Percentiles rank a stretch among this genome's conserved stretches.
Conservation (phyloP, 2,888 invertebrate species). For the Athalia cordata region DNA sequence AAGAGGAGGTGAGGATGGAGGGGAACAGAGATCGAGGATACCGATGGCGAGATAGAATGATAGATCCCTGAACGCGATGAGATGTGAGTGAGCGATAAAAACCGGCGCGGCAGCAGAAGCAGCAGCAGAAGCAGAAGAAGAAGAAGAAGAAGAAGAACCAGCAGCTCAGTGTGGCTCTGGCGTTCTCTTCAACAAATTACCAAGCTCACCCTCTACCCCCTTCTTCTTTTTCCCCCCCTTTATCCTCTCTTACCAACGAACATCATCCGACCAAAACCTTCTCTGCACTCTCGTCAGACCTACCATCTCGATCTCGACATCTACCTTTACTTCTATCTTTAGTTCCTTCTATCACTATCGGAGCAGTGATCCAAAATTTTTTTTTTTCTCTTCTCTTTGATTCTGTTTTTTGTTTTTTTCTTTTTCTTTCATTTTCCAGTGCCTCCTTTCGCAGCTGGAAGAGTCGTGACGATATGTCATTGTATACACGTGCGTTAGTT, state of each 20-base stretch:
- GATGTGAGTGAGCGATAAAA: conserved; percentile 66
- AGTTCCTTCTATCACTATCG: conserved; percentile 36
- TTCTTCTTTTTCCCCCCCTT: conserved; percentile 7
- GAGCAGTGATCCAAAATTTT: too few species aligned
- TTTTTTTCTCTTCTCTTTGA: conserved; percentile 26
- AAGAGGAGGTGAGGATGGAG: conserved; percentile 8
- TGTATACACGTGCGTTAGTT: too few species aligned
- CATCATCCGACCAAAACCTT: conserved; percentile 42
- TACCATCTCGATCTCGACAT: conserved; percentile 41
- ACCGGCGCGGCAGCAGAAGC: conserved; percentile 46
- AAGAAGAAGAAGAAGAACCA: background rate
- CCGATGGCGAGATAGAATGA: conserved; percentile 71
- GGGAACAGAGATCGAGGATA: conserved; percentile 60
- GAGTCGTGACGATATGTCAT: conserved; percentile 47
- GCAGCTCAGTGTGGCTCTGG: conserved; percentile 38
- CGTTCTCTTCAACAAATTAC: conserved; percentile 45
- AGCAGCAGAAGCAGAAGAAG: background rate
- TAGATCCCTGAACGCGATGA: conserved; percentile 70
- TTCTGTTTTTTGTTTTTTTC: conserved; percentile 7
- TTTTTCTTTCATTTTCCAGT: background rate
- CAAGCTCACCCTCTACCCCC: conserved; percentile 42
- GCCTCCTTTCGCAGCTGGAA: conserved; percentile 49
- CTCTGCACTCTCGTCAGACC: conserved; percentile 15
- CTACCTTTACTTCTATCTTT: conserved; percentile 44
- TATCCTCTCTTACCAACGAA: background rate